A percentile compares a stretch with the other conserved stretches of the same genome.
phyloP scores from a whole-genome alignment of 2,113 vertebrate species.

The Saguinus midas region DNA sequence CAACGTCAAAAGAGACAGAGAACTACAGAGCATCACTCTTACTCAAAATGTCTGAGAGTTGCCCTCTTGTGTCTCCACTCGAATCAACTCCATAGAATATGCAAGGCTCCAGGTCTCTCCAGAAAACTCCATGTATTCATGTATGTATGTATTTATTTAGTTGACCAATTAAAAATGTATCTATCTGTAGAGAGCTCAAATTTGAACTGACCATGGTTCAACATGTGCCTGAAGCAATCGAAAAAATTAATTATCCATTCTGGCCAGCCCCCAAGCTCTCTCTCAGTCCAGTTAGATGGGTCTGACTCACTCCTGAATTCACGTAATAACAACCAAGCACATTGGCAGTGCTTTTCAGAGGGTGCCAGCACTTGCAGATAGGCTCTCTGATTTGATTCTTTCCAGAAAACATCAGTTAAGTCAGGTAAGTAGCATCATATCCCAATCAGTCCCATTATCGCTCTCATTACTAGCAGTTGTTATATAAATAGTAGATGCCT shows the following conservation, averaged over 20 bases:
- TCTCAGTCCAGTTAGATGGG: background rate
- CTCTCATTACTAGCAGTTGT: background rate
- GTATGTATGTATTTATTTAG: background rate
- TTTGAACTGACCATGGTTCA: background rate
- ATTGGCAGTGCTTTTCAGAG: accelerated
- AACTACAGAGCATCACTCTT: too few relatives aligned
- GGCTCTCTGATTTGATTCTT: background rate
- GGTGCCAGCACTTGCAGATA: background rate
- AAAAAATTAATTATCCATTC: background rate
- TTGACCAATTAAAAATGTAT: background rate
- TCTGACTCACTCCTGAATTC: background rate
- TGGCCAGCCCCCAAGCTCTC: background rate
- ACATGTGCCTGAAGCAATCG: background rate
- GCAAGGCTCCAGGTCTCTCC: too few relatives aligned
- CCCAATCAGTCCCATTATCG: background rate
- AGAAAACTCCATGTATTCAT: background rate
- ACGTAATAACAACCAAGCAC: background rate
- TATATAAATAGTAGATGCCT: background rate
- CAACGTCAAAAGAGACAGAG: too few relatives aligned
- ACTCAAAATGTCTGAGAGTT: accelerated
- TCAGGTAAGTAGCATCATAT: background rate
- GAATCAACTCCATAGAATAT: background rate
- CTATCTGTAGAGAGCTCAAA: background rate
- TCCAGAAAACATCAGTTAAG: background rate
- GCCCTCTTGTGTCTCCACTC: background rate